These are phyloP conservation scores for Volucella zonaria DNA, from an alignment of 2,888 invertebrate genomes.

Conservation along the genomic window DNA sequence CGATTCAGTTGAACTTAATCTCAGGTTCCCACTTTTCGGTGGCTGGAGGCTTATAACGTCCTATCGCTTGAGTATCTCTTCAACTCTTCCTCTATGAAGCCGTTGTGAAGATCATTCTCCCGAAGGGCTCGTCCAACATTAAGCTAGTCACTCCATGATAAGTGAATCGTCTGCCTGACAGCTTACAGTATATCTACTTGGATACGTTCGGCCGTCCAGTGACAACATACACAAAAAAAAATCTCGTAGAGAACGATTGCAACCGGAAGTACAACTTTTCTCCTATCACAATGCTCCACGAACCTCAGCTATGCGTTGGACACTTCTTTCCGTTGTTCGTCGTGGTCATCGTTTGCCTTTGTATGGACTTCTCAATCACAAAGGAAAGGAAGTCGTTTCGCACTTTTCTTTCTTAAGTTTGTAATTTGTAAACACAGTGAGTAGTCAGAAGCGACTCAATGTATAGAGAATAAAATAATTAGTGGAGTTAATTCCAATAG, in stretches of 20 bases:
- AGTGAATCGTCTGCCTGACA: conserved; percentile 88
- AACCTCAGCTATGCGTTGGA: conserved; percentile 94
- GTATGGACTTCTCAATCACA: conserved; percentile 97
- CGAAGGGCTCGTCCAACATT: conserved; percentile 93
- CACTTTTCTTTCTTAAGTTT: conserved; percentile 17
- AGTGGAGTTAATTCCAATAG: no score
- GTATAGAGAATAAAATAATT: conserved; percentile 32
- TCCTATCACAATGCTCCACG: conserved; percentile 92
- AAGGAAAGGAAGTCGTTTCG: conserved; percentile 85
- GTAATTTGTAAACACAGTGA: conserved; percentile 10
- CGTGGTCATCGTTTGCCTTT: conserved; percentile 95
- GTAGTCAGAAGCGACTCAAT: conserved; percentile 11
- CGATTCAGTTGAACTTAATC: conserved; percentile 96
- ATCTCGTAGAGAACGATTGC: conserved; percentile 90
- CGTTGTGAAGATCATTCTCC: conserved; percentile 93
- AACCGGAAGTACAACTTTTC: conserved; percentile 85
- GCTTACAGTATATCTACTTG: conserved; percentile 94
- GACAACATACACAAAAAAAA: conserved; percentile 90
- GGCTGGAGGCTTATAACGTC: conserved; percentile 99
- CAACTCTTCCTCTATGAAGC: conserved; percentile 93
- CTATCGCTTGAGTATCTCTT: conserved; percentile 98
- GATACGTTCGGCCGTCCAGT: conserved; percentile 97
- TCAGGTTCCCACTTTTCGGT: conserved; percentile 98
- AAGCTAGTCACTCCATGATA: conserved; percentile 92
- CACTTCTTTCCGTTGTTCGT: conserved; percentile 96